Conservation (phyloP, 1,140 invertebrate genomes). For the Teleopsis dalmanni region DNA sequence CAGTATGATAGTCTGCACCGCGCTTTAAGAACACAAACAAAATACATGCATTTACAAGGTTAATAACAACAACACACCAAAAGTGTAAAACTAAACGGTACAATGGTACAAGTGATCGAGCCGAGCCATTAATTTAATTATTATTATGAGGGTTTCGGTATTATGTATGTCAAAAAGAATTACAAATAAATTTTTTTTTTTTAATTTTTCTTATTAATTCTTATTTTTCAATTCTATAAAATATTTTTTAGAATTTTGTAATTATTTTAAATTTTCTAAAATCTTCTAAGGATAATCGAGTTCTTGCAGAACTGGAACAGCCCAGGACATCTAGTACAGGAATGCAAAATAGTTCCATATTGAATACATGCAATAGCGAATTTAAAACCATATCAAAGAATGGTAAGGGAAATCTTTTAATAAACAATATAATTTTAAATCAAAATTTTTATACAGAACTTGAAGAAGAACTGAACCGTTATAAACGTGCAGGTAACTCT, state of each 20-base stretch:
- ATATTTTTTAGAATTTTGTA: not conserved
- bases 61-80: too few species aligned
- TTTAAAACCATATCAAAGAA: slow-evolving; percentile 45
- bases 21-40: too few species aligned
- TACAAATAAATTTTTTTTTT: too few species aligned
- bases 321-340: slow-evolving; percentile 51
- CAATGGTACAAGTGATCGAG: too few species aligned
- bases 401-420: slow-evolving; percentile 18
- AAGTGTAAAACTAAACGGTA: too few species aligned
- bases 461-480: slow-evolving; percentile 43
- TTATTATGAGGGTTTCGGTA: too few species aligned
- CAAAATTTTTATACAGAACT: slow-evolving; percentile 22
- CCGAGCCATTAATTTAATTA: too few species aligned
- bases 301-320: slow-evolving; percentile 83
- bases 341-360: slow-evolving; percentile 42
- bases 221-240: not conserved
- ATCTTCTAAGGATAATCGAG: slow-evolving; percentile 58
- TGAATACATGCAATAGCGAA: slow-evolving; percentile 40
- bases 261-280: slow-evolving; percentile 2
- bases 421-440: not conserved
- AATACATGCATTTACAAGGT: too few species aligned
- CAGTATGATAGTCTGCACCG: too few species aligned
- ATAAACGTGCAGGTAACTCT: slow-evolving; percentile 28
- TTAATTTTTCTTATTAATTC: not conserved
- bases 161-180: too few species aligned